phyloP scores from a whole-genome alignment of 2,888 invertebrate genomes.

The Lasioglossum calceatum region DNA sequence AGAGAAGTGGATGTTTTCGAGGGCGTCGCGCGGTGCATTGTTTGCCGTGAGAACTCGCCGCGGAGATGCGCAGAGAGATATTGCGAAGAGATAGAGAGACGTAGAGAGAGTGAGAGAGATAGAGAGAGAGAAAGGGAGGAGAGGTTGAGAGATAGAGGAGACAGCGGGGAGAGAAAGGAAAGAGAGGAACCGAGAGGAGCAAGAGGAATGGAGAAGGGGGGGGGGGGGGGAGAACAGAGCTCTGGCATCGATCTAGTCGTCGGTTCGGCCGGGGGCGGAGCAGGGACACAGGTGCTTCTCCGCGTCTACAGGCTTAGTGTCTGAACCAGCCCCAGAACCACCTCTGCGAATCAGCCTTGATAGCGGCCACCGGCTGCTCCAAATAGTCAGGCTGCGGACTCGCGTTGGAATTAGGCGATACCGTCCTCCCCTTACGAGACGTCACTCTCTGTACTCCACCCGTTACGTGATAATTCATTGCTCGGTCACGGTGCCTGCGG shows the following conservation, averaged over 20 bases:
- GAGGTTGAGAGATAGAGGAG: conserved; percentile 33
- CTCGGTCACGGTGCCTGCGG: background rate
- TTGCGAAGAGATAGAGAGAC: conserved; percentile 65
- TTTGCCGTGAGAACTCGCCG: conserved; percentile 78
- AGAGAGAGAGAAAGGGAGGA: conserved; percentile 31
- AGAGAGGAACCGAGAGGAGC: conserved; percentile 37
- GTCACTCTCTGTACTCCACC: conserved; percentile 47
- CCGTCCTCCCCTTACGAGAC: conserved; percentile 30
- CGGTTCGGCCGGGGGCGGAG: conserved; percentile 77
- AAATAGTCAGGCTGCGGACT: conserved; percentile 57
- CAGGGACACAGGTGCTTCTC: conserved; percentile 82
- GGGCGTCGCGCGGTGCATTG: conserved; percentile 78
- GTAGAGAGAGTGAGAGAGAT: too few relatives aligned
- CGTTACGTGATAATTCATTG: conserved; percentile 47
- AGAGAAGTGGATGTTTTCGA: conserved; percentile 80
- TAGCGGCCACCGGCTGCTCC: conserved; percentile 71
- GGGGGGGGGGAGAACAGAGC: conserved; percentile 64
- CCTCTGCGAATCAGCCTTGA: conserved; percentile 76
- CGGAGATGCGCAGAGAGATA: conserved; percentile 77
- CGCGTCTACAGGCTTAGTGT: conserved; percentile 80
- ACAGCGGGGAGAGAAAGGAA: conserved; percentile 47
- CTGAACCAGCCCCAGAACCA: conserved; percentile 78
- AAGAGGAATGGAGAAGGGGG: conserved; percentile 62
- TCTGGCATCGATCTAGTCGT: conserved; percentile 81
- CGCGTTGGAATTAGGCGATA: conserved; percentile 65